A percentile compares a stretch with the other conserved stretches of the same genome.
These are phyloP conservation scores for Eumaeus atala DNA, from an alignment of 1,140 invertebrate genomes.

Conservation along the genomic window DNA sequence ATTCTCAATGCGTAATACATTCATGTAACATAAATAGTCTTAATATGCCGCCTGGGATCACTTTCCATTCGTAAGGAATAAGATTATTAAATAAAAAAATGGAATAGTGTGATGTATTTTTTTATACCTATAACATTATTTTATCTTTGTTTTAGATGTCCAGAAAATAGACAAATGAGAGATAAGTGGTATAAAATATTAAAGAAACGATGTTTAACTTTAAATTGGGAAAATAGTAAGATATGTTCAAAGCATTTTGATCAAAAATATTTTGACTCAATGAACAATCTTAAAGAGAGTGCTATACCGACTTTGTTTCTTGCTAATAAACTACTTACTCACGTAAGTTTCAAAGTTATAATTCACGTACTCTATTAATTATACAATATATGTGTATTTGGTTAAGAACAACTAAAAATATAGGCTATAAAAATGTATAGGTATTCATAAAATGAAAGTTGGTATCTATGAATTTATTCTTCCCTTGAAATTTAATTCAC, in stretches of 20 bases:
- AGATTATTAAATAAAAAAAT: background rate
- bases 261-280: slow-evolving; percentile 47
- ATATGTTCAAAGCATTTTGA: slow-evolving; percentile 65
- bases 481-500: no score
- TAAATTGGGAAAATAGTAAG: slow-evolving; percentile 52
- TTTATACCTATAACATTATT: slow-evolving; percentile 14
- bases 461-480: no score
- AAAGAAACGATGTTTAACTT: slow-evolving; percentile 44
- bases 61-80: slow-evolving; percentile 45
- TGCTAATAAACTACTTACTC: slow-evolving; percentile 11
- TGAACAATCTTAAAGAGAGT: slow-evolving; percentile 43
- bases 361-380: no score
- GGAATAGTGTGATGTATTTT: background rate
- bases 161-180: slow-evolving; percentile 43
- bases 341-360: slow-evolving; percentile 23
- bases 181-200: slow-evolving; percentile 52
- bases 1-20: slow-evolving; percentile 41
- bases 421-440: no score
- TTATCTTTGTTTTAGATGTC: slow-evolving; percentile 40
- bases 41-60: slow-evolving; percentile 42
- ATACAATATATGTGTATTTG: no score
- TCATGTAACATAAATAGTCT: slow-evolving; percentile 43
- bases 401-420: no score
- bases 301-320: slow-evolving; percentile 53
- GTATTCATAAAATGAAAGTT: no score